Evolutionary conservation across 2,888 invertebrate species (phyloP), one percentile per base, ranked within the genome.

Genomic region (Pterobdella sp.): DNA sequence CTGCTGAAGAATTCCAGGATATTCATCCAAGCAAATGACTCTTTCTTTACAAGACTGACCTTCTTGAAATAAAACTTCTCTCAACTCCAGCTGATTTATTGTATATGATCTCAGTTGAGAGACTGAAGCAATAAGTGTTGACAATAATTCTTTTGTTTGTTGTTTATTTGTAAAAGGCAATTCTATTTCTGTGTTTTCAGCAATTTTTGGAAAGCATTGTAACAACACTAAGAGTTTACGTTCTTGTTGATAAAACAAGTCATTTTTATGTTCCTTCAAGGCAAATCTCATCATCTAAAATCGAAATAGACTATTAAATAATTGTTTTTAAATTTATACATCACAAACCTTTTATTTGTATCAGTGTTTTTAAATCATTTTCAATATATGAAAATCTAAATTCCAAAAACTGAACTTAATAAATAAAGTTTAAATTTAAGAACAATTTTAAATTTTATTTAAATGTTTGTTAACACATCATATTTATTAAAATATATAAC

Each of bases 11-110:
- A 71, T 35, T 34, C 26, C 35, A 22, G 71, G 71, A 1, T 22
- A 71, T 60, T 71, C 71, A 63, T 71, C 71, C 37, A 32, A 34
- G n/a, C 52, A 52, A n/a, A 71, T n/a, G 26, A 29, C 34, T 34
- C 71, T 71, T 35, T 71, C 71, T 37, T 71, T 71, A 35, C 71
- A 71, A 32, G 71, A 63, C 36, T 31, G 29, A 22, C 71, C 71
- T 22, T 71, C 71, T 0, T 32, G 34, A 71, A 71, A 71, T 37
- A 71, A 34, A 36, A 71, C 63, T 71, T 71, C 71, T 26, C 52
- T 56, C 56, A 71, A 34, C n/a, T 71, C 71, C 32, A 65, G 32
- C n/a, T 56, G n/a, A 56, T 3, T 56, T 3, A 22, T 26, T 3
- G 18, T 56, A 26, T 56, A 56, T 3, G n/a, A 4, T 7, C 3